These are phyloP conservation scores for Sinocyclocheilus maitianheensis DNA, from an alignment of 2,113 vertebrate species.

Conservation along the genomic window DNA sequence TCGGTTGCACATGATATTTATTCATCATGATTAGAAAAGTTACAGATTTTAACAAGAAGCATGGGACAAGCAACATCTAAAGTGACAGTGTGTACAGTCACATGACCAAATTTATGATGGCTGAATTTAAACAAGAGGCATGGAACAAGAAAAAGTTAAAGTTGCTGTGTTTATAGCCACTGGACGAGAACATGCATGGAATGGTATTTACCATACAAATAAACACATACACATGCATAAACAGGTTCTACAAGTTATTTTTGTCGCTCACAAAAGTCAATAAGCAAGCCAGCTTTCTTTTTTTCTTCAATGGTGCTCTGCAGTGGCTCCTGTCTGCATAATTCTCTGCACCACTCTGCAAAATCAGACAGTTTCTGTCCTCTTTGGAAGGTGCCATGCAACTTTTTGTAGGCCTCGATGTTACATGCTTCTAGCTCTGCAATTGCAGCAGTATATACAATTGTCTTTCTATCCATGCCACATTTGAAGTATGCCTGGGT, in stretches of 20 bases:
- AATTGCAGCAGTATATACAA: neutral
- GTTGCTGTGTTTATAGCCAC: too few species aligned
- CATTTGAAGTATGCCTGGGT: neutral
- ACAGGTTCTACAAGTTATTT: neutral
- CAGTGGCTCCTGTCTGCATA: neutral
- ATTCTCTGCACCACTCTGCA: neutral
- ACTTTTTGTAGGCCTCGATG: neutral
- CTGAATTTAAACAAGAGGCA: too few species aligned
- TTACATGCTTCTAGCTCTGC: neutral
- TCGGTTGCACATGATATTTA: too few species aligned
- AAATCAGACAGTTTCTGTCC: neutral
- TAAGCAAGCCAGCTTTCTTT: neutral
- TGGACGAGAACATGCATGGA: too few species aligned
- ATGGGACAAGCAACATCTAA: too few species aligned
- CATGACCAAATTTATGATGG: too few species aligned
- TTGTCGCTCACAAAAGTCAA: neutral
- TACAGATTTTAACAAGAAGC: too few species aligned
- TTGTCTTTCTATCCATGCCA: neutral
- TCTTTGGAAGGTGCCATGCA: neutral
- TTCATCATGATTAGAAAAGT: too few species aligned
- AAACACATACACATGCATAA: too few species aligned
- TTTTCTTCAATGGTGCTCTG: neutral
- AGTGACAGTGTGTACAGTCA: too few species aligned
- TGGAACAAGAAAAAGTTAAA: too few species aligned
- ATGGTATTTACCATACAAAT: too few species aligned